Evolutionary conservation across 1,140 invertebrate species (phyloP).

Genomic region (Penaeus indicus): DNA sequence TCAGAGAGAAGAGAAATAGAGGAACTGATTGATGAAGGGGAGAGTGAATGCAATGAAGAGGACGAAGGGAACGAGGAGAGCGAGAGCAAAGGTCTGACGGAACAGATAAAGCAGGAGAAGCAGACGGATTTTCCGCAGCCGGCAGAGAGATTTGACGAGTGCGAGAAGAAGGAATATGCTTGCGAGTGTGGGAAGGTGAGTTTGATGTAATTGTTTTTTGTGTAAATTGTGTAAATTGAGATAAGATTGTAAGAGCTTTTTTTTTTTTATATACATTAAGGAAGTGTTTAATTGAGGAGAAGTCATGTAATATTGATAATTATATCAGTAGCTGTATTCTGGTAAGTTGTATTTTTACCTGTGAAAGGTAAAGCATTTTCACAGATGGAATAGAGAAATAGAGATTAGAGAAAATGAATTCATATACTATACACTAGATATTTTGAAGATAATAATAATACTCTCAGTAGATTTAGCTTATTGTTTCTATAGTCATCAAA

Average conservation of each 20-base stretch:
- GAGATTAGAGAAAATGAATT: too few species aligned
- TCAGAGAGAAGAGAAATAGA: neutral
- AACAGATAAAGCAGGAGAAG: slow-evolving; percentile 42
- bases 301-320: too few species aligned
- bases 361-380: too few species aligned
- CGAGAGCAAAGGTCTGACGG: neutral
- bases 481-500: neutral
- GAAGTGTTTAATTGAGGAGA: too few species aligned
- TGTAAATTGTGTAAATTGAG: neutral
- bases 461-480: too few species aligned
- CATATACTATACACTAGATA: too few species aligned
- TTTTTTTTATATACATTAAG: too few species aligned
- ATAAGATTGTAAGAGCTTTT: too few species aligned
- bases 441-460: too few species aligned
- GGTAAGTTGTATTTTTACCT: too few species aligned
- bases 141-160: slow-evolving; percentile 25
- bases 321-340: too few species aligned
- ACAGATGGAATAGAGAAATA: too few species aligned
- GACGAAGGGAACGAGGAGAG: slow-evolving; percentile 1
- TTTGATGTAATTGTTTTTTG: neutral
- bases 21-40: neutral
- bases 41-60: neutral
- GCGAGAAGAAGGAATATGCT: slow-evolving; percentile 44
- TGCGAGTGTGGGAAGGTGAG: slow-evolving; percentile 57
- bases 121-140: slow-evolving; percentile 8